Percentiles rank a stretch among this genome's conserved stretches.
Conservation (phyloP, 2,797 vertebrate genomes). For the Smutsia temminckii region DNA sequence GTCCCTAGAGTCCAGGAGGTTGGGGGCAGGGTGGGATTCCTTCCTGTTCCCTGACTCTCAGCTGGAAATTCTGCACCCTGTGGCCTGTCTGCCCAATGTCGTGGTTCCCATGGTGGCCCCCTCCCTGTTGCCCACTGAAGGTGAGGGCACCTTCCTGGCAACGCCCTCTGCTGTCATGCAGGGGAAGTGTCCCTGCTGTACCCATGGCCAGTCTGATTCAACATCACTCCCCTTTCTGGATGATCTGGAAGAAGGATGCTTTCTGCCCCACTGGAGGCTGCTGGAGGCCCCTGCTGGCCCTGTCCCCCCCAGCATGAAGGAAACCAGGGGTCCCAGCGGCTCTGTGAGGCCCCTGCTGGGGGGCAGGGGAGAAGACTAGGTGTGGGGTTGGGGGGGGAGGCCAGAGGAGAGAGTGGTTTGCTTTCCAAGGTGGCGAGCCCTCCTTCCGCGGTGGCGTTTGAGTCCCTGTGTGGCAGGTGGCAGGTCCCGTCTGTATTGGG, state of each 20-base stretch:
- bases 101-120: neutral
- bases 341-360: neutral
- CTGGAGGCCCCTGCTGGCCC: neutral
- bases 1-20: neutral
- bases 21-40: neutral
- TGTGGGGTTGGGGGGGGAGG: rapidly evolving
- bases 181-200: neutral
- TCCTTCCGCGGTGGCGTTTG: rapidly evolving
- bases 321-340: neutral
- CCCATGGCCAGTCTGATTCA: too few species aligned
- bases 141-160: neutral
- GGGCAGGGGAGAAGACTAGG: neutral
- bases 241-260: neutral
- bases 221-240: neutral
- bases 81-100: rapidly evolving
- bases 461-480: neutral
- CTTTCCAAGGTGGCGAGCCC: neutral
- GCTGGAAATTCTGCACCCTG: neutral
- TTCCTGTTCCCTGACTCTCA: neutral
- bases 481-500: neutral
- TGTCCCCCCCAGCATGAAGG: neutral
- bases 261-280: neutral
- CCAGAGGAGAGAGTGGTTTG: neutral
- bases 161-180: constrained; percentile 46
- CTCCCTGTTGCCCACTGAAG: neutral